Percentiles rank a stretch among this genome's conserved stretches.
phyloP scores from a whole-genome alignment of 2,797 vertebrate species.

The Sylvia borin region DNA sequence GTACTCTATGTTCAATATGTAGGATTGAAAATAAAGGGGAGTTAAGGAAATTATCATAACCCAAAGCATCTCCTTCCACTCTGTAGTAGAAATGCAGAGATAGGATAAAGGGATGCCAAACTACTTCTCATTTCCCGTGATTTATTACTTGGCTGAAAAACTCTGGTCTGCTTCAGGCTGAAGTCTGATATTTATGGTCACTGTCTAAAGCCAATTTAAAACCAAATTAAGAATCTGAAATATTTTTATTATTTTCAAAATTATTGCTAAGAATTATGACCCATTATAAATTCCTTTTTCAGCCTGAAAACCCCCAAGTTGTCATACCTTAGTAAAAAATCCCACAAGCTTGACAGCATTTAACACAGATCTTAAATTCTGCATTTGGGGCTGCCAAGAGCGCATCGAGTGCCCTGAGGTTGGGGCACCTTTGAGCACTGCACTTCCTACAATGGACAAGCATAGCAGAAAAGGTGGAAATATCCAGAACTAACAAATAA shows the following conservation, averaged over 20 bases:
- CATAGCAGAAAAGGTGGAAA: neutral
- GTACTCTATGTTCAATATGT: neutral
- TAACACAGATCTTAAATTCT: neutral
- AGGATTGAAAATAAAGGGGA: neutral
- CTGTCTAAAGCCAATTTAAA: slow-evolving; percentile 4
- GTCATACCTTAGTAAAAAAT: neutral
- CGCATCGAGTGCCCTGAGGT: rapidly evolving
- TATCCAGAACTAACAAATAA: neutral
- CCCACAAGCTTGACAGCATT: too few species aligned
- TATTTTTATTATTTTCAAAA: slow-evolving; percentile 25
- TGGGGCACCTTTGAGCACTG: neutral
- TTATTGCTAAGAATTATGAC: neutral
- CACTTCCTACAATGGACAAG: rapidly evolving
- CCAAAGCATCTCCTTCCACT: neutral
- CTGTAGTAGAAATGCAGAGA: neutral
- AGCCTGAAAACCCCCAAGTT: neutral
- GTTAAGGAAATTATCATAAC: neutral
- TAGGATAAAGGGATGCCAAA: neutral
- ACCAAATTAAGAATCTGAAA: neutral
- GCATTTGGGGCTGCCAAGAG: neutral
- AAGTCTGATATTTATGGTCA: slow-evolving; percentile 26
- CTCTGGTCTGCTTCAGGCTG: neutral
- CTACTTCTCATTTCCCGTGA: neutral
- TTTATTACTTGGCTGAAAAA: slow-evolving; percentile 1
- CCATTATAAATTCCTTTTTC: neutral